These are phyloP conservation scores for Chaetophractus vellerosus DNA, from an alignment of 2,797 vertebrate genomes.

Conservation along the genomic window DNA sequence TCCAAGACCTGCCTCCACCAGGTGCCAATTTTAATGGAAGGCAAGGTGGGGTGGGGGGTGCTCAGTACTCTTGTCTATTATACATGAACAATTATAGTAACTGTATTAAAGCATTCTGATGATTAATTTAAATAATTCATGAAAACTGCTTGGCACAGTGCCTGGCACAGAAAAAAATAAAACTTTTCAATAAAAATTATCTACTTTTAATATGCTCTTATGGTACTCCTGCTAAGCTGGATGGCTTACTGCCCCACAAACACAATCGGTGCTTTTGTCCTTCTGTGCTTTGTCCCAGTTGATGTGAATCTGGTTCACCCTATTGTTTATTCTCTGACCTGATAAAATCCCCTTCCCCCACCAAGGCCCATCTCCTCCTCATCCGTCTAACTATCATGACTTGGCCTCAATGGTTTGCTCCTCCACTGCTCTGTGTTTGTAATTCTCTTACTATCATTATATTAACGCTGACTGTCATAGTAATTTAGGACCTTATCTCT, in stretches of 20 bases:
- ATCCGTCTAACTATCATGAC: background rate
- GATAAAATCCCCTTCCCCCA: background rate
- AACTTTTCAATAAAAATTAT: background rate
- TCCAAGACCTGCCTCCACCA: background rate
- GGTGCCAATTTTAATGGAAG: background rate
- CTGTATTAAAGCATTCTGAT: conserved; percentile 9
- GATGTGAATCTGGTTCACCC: background rate
- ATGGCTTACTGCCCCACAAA: background rate
- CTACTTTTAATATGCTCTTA: background rate
- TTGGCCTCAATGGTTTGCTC: background rate
- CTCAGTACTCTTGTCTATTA: background rate
- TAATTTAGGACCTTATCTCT: background rate
- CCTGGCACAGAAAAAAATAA: background rate
- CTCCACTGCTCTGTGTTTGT: background rate
- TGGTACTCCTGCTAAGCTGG: background rate
- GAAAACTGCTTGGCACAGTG: background rate
- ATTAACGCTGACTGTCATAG: conserved; percentile 15
- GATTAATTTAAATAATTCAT: conserved; percentile 34
- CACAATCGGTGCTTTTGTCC: background rate
- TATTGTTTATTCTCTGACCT: background rate
- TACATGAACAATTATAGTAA: background rate
- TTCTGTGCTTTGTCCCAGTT: background rate
- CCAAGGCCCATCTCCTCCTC: background rate
- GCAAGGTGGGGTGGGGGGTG: background rate
- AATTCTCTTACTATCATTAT: background rate